Percentiles rank a stretch among this genome's conserved stretches.
These are phyloP conservation scores for Irena cyanogastra DNA, from an alignment of 2,113 vertebrate genomes.

Conservation along the genomic window DNA sequence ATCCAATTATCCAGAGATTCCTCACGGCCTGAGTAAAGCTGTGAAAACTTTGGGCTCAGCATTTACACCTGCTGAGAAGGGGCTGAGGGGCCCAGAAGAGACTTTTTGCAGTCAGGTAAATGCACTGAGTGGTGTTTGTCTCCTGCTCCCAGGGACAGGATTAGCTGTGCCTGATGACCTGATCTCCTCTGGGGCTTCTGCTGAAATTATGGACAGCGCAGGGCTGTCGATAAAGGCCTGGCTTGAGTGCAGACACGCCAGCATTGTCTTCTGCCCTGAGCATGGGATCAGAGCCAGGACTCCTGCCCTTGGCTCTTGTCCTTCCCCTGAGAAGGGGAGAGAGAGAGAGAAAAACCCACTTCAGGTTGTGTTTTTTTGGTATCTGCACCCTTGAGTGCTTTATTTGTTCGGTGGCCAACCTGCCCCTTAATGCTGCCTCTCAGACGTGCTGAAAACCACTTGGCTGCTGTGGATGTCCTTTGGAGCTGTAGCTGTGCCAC, in stretches of 20 bases:
- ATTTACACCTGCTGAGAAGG: neutral
- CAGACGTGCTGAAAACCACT: neutral
- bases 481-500: neutral
- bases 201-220: neutral
- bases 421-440: neutral
- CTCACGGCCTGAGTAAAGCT: neutral
- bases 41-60: neutral
- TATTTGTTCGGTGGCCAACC: conserved; percentile 2
- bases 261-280: neutral
- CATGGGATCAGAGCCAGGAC: neutral
- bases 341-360: neutral
- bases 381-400: neutral
- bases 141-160: neutral
- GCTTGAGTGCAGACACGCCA: conserved; percentile 1
- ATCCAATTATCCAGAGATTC: neutral
- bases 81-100: neutral
- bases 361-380: neutral
- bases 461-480: neutral
- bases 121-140: neutral
- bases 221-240: conserved; percentile 5
- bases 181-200: conserved; percentile 32
- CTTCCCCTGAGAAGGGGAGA: neutral
- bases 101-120: neutral
- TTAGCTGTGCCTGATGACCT: neutral
- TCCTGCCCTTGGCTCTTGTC: conserved; percentile 46